phyloP scores from a whole-genome alignment of 2,888 invertebrate genomes.

The Xestoiulus laeticollis region DNA sequence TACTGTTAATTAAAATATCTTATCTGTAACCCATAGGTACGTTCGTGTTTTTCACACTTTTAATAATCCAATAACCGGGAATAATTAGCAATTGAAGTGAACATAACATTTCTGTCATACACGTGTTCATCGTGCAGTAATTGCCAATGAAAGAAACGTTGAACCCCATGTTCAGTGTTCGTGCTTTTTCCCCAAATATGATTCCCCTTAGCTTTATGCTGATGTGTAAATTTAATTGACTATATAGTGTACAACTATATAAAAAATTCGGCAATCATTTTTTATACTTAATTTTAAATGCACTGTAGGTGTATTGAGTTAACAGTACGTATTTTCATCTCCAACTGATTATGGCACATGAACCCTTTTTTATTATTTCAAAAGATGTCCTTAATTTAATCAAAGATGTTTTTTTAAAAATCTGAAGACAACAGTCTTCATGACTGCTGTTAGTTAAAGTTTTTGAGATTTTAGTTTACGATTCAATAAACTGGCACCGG shows the following conservation, averaged over 20 bases:
- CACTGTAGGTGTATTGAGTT: background rate
- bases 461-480: too few species aligned
- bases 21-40: too few species aligned
- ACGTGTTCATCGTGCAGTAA: background rate
- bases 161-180: background rate
- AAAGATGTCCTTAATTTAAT: background rate
- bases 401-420: background rate
- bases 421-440: too few species aligned
- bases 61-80: background rate
- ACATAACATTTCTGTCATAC: background rate
- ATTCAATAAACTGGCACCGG: too few species aligned
- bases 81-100: background rate
- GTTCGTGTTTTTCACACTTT: background rate
- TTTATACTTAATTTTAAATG: background rate
- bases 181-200: background rate
- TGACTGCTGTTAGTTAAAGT: too few species aligned
- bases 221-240: background rate
- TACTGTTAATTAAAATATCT: too few species aligned
- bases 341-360: background rate
- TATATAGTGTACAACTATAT: background rate
- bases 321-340: background rate
- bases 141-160: background rate
- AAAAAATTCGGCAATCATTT: background rate
- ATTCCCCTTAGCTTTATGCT: background rate
- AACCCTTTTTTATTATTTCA: background rate